Evolutionary conservation across 2,113 vertebrate genomes (phyloP).

Genomic region (Sturnus vulgaris): DNA sequence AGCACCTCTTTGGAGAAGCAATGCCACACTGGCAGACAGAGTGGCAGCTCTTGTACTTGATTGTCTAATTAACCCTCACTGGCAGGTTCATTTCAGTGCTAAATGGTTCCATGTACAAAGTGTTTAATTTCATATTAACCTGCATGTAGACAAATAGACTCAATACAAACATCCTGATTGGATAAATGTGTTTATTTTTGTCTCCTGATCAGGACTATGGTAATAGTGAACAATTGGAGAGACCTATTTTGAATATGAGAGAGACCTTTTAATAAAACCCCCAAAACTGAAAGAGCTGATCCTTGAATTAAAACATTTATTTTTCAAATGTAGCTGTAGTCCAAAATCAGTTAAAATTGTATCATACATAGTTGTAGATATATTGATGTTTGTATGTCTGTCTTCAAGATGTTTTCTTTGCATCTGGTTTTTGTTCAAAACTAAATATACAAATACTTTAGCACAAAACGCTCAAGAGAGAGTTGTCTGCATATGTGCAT

Average conservation of each 20-base stretch:
- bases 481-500: background rate
- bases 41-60: background rate
- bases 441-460: background rate
- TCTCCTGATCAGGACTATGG: background rate
- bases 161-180: background rate
- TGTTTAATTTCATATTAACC: background rate
- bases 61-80: background rate
- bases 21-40: background rate
- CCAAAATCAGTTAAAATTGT: background rate
- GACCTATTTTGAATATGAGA: background rate
- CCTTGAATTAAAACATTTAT: background rate
- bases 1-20: background rate
- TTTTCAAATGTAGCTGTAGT: background rate
- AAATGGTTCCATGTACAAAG: background rate
- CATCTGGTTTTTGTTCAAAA: background rate
- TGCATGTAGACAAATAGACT: background rate
- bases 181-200: background rate
- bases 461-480: background rate
- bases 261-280: background rate
- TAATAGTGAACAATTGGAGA: background rate
- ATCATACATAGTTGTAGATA: background rate
- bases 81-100: background rate
- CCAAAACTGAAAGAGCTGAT: background rate
- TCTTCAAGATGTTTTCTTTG: background rate
- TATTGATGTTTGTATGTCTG: background rate